Evolutionary conservation across 2,797 vertebrate species (phyloP), one percentile per base, ranked within the genome.

Genomic region (Channa striata): DNA sequence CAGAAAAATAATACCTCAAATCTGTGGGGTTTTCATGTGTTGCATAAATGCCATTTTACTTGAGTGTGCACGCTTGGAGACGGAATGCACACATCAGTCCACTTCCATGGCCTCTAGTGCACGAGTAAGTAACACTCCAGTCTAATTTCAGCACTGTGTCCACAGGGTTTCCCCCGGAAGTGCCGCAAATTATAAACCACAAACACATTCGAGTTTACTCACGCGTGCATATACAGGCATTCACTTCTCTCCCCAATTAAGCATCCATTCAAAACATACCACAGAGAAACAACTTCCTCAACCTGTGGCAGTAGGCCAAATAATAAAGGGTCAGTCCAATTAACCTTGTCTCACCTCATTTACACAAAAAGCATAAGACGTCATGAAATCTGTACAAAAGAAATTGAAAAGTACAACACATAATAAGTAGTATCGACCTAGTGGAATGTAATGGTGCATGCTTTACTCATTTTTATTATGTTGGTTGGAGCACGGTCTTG

Each of bases 81-180:
- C 77, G 76, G 70, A 49, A 82, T 70, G 64, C 62, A 66, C 69
- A 72, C 76, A 77, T 84, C 75, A 83, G 80, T 74, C 59, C 52
- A 74, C 72, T 86, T 88, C 80, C 84, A 73, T 72, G 70, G 81
- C 87, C 84, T 86, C 76, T 56, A 54, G 89, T 76, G n/a, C 44
- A 60, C 51, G 66, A 85, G 70, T 61, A 74, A 54, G 48, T 63
- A 85, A 72, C 64, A 74, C 74, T 61, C 44, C 25, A 30, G 51
- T 59, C 76, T 74, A 50, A 87, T 86, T 81, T 87, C 69, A 74
- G 74, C 52, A 42, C 25, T 30, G 20, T 68, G 62, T 81, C 76
- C 70, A 71, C 56, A n/a, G 74, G 74, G 62, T 63, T 80, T 74
- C 62, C 72, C n/a, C 63, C 84, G 88, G 84, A 89, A 87, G 77